Base-by-base conservation (phyloP, 1,140 invertebrate species). In the Paralvinella palmiformis region DNA sequence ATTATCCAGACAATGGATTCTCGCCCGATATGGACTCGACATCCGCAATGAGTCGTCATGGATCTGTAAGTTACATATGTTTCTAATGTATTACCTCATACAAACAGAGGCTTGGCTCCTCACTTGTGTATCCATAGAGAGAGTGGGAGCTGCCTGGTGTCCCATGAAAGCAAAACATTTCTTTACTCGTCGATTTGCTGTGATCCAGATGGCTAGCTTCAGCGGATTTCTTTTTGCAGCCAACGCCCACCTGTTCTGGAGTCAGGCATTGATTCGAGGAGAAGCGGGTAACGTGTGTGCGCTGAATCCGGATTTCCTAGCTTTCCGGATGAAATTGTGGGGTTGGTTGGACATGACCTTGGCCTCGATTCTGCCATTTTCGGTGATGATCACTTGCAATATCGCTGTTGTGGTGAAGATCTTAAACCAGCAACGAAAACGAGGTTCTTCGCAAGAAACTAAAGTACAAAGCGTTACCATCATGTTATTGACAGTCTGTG, bases 1-100 rank as follows among this genome's bases (percentile, higher is more conserved):
- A 63, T 74, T 60, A 20, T 33, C 77, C 29, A 74, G 77, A 48
- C 75, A 73, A 7, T 80, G 76, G 75, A 57, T 80, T 22, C 66
- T 72, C 6, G 64, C 69, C 7, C 64, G 69, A 17, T 66, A 70
- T 48, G 53, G 53, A 31, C 29, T 27, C 35, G 33, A 61, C 48
- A 20, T 56, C 31, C 22, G 32, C 27, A 17, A 55, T 33, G 33
- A 41, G 44, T 36, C 48, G 31, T 10, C 36, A 20, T 4, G 59
- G 33, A 52, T 59, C 45, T 41, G 20, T 57, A 53, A 59, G 55
- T 20, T 61, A 33, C 20, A 31, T 52, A 35, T 61, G 45, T 50
- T 65, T 55, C 35, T 59, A 31, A 6, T 58, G 60, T 62, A 62
- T 45, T 20, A 22, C 7, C 24, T 62, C 45, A 24, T 32, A 17